Evolutionary conservation across 2,113 vertebrate species (phyloP).

Genomic region (Neotragus moschatus): DNA sequence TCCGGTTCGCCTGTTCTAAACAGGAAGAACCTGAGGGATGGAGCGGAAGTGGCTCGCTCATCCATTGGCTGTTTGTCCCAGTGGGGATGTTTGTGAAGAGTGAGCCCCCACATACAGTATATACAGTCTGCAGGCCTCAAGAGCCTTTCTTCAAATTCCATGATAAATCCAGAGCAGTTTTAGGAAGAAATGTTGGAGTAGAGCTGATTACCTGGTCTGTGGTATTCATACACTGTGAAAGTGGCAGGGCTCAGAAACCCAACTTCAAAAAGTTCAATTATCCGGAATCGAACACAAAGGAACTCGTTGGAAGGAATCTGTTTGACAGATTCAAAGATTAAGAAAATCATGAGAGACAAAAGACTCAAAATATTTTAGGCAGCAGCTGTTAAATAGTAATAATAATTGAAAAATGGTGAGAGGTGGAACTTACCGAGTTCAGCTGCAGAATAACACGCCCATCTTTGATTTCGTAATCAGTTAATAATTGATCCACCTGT

Average conservation of each 20-base stretch:
- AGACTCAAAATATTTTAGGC: neutral
- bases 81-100: neutral
- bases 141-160: neutral
- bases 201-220: conserved; percentile 80
- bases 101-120: neutral
- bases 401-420: neutral
- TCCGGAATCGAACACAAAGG: conserved; percentile 84
- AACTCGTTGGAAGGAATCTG: conserved; percentile 83
- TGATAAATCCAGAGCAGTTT: neutral
- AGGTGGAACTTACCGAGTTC: conserved; percentile 81
- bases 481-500: conserved; percentile 80
- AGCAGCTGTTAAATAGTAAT: neutral
- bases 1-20: neutral
- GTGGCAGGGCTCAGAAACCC: conserved; percentile 82
- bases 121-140: neutral
- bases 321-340: conserved; percentile 34
- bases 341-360: neutral
- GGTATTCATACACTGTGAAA: conserved; percentile 87
- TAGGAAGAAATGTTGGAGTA: neutral
- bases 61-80: neutral
- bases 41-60: too few relatives aligned
- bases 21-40: neutral
- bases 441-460: conserved; percentile 86
- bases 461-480: conserved; percentile 86
- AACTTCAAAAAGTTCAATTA: conserved; percentile 83